These are phyloP conservation scores for Paramuricea clavata DNA, from an alignment of 92 coral and sea anemone species.

Conservation along the genomic window DNA sequence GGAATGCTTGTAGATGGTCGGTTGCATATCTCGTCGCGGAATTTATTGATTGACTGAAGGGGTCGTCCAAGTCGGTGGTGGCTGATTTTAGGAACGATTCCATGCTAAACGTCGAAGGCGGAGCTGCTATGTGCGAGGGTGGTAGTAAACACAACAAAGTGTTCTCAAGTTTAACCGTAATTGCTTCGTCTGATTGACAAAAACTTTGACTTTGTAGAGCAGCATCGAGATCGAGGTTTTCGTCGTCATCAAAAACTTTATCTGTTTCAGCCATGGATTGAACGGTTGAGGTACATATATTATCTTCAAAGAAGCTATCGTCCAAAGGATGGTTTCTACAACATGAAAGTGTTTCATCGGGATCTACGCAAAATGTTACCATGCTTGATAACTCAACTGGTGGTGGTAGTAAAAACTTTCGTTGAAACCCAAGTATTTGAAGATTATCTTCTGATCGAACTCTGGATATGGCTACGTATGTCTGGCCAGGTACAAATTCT, in stretches of 20 bases:
- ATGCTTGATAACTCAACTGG: slow-evolving; percentile 2
- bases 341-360: no score
- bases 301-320: slow-evolving; percentile 8
- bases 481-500: no score
- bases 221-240: slow-evolving; percentile 24
- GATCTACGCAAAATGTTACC: slow-evolving; percentile 13
- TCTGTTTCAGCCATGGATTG: background rate
- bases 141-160: background rate
- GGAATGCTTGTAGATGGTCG: background rate
- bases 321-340: no score
- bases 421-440: slow-evolving; percentile 20
- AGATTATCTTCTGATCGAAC: background rate
- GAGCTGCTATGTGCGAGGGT: background rate
- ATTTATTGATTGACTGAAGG: background rate
- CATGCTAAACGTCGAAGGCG: background rate
- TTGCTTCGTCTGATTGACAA: background rate
- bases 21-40: background rate
- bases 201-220: background rate
- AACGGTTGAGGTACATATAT: background rate
- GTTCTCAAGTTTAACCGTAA: background rate
- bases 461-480: no score
- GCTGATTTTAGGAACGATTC: background rate
- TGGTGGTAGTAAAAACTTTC: slow-evolving; percentile 20
- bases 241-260: background rate
- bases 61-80: background rate